phyloP scores from a whole-genome alignment of 2,113 vertebrate genomes.

The Progne subis region DNA sequence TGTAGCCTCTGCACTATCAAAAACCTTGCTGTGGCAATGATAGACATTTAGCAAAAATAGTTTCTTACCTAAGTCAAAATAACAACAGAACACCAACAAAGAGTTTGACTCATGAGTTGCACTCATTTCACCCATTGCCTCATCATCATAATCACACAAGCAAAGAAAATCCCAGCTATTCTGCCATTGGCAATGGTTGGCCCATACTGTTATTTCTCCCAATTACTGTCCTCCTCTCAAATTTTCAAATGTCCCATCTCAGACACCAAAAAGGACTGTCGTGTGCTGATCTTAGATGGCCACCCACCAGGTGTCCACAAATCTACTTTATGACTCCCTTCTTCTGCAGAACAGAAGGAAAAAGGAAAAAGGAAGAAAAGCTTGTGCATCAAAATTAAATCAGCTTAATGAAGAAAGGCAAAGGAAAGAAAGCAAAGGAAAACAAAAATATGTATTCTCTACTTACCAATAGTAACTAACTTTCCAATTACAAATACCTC shows the following conservation, averaged over 20 bases:
- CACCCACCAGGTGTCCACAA: background rate
- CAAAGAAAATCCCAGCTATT: background rate
- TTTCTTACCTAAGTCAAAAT: background rate
- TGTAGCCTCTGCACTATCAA: accelerated
- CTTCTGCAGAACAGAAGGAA: background rate
- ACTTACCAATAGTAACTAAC: background rate
- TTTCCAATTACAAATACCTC: background rate
- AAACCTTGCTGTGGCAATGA: background rate
- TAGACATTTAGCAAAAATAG: background rate
- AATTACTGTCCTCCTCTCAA: background rate
- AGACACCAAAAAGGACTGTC: background rate
- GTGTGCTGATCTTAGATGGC: background rate
- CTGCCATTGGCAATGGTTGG: background rate
- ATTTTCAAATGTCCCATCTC: background rate
- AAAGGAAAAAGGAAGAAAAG: background rate
- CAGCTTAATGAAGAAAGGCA: background rate
- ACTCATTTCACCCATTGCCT: background rate
- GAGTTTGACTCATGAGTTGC: background rate
- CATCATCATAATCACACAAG: background rate
- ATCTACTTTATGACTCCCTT: accelerated
- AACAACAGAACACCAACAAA: background rate
- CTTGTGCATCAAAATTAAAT: background rate
- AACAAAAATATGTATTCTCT: background rate
- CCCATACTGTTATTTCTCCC: background rate
- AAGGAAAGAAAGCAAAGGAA: background rate